phyloP scores from a whole-genome alignment of 2,888 invertebrate genomes.

The Notodonta ziczac region DNA sequence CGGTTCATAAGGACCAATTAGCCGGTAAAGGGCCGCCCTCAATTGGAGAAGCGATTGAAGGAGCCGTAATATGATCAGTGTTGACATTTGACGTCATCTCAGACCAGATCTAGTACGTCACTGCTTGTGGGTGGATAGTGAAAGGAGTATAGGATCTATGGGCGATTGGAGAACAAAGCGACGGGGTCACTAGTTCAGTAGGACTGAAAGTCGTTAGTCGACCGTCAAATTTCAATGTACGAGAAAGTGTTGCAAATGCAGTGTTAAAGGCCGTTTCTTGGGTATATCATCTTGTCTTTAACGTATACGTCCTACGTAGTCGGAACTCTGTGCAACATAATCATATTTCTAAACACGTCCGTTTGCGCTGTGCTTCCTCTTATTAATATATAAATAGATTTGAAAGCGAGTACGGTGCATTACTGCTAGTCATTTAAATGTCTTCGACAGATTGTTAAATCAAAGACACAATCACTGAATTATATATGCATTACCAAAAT shows the following conservation, averaged over 20 bases:
- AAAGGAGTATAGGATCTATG: conserved; percentile 2
- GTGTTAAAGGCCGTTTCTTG: background rate
- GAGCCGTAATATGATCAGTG: background rate
- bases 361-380: background rate
- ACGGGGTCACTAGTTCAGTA: conserved; percentile 1
- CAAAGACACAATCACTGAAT: background rate
- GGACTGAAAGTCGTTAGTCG: background rate
- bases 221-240: background rate
- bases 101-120: background rate
- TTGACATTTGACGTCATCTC: background rate
- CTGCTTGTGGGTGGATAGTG: background rate
- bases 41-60: conserved; percentile 3
- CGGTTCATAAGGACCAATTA: background rate
- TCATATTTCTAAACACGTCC: background rate
- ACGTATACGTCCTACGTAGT: background rate
- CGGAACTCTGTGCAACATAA: background rate
- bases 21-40: conserved; percentile 2
- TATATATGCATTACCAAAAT: conserved; percentile 3
- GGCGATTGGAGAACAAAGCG: conserved; percentile 2
- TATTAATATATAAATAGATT: background rate
- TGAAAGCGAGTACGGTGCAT: background rate
- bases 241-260: background rate
- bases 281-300: no score
- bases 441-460: background rate
- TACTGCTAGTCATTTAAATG: background rate